phyloP scores from a whole-genome alignment of 2,888 invertebrate genomes.

The Cephus rjabovi region DNA sequence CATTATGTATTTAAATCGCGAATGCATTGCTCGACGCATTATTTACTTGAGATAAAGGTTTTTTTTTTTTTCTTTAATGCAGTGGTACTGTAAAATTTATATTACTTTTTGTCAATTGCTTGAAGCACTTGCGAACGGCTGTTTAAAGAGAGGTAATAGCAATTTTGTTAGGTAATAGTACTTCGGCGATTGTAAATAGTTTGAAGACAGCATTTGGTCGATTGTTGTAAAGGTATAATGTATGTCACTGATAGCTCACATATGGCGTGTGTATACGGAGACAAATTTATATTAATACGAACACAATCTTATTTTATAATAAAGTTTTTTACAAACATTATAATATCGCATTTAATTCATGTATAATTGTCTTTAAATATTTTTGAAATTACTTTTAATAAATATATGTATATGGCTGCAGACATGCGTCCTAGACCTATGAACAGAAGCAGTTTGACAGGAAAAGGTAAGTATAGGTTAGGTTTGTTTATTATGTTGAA shows the following conservation, averaged over 20 bases:
- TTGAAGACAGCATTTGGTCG: background rate
- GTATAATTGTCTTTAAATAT: background rate
- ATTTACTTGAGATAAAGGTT: background rate
- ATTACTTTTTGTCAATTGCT: background rate
- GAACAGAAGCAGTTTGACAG: background rate
- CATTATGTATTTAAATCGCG: background rate
- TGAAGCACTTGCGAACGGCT: background rate
- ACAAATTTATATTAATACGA: constrained; percentile 14
- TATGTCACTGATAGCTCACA: background rate
- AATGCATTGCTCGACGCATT: background rate
- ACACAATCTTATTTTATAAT: constrained; percentile 34
- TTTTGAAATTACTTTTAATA: background rate
- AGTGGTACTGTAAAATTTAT: background rate
- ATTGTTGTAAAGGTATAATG: background rate
- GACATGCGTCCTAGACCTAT: background rate
- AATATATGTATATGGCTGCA: background rate
- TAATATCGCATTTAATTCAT: background rate
- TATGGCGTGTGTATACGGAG: background rate
- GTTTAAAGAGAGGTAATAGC: background rate
- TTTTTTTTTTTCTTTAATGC: background rate
- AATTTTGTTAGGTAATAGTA: background rate
- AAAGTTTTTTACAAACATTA: constrained; percentile 28
- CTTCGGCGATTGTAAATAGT: constrained; percentile 7
- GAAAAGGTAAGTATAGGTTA: background rate
- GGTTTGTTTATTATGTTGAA: background rate